A percentile compares a stretch with the other conserved stretches of the same genome.
phyloP scores from a whole-genome alignment of 92 coral and sea anemone species.

The Nematostella vectensis region DNA sequence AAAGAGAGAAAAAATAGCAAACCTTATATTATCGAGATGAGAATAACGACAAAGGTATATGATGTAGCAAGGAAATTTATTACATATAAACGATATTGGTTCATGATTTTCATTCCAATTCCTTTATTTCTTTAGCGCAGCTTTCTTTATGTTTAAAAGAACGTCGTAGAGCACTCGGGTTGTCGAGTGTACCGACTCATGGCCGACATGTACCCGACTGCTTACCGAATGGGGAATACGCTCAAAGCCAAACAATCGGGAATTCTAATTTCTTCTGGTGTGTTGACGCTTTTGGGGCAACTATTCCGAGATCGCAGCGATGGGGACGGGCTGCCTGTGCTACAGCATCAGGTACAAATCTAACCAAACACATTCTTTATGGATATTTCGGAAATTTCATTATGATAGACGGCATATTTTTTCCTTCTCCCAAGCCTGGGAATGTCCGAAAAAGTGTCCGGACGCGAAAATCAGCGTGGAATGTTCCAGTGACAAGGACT shows the following conservation, averaged over 20 bases:
- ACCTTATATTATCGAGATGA: too few relatives aligned
- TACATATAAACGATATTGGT: too few relatives aligned
- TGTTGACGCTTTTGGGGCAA: slow-evolving; percentile 48
- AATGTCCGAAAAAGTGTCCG: too few relatives aligned
- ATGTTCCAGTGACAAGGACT: slow-evolving; percentile 9
- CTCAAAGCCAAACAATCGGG: slow-evolving; percentile 41
- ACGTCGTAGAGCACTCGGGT: slow-evolving; percentile 49
- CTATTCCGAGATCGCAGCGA: slow-evolving; percentile 52
- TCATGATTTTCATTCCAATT: too few relatives aligned
- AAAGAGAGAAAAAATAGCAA: too few relatives aligned
- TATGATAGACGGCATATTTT: too few relatives aligned
- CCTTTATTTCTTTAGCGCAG: slow-evolving; percentile 2
- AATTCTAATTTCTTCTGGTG: slow-evolving; percentile 69
- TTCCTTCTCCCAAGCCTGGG: too few relatives aligned
- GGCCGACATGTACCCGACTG: slow-evolving; percentile 75
- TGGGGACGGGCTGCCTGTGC: slow-evolving; percentile 30
- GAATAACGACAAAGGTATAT: too few relatives aligned
- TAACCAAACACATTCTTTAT: too few relatives aligned
- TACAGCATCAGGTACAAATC: not conserved
- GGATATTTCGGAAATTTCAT: too few relatives aligned
- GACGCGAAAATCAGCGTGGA: too few relatives aligned
- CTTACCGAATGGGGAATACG: slow-evolving; percentile 47
- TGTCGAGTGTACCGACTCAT: slow-evolving; percentile 45
- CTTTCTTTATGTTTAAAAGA: slow-evolving; percentile 35
- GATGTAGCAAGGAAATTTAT: too few relatives aligned